Conservation (phyloP, 1,140 invertebrate genomes). For the Arctopsyche grandis region DNA sequence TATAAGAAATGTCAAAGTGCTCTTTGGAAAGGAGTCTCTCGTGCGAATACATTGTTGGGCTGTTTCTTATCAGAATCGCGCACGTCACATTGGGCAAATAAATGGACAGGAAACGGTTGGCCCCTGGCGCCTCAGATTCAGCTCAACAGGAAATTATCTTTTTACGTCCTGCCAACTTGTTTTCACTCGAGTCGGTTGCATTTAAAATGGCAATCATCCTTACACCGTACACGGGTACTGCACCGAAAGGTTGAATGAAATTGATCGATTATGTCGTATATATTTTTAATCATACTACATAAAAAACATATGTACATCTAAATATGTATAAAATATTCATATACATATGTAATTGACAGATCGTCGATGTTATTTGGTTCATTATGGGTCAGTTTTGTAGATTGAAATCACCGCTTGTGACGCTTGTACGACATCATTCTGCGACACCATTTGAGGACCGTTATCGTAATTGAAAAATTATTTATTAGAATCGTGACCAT, state of each 20-base stretch:
- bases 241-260: background rate
- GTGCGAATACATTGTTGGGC: background rate
- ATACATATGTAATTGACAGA: too few species aligned
- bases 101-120: slow-evolving; percentile 33
- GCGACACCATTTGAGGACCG: background rate
- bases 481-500: too few species aligned
- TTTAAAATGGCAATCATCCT: background rate
- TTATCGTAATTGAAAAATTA: slow-evolving; percentile 9
- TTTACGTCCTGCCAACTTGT: slow-evolving; percentile 2
- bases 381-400: too few species aligned
- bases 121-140: slow-evolving; percentile 44
- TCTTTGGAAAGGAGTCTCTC: background rate
- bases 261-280: too few species aligned
- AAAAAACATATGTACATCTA: too few species aligned
- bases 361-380: too few species aligned
- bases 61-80: slow-evolving; percentile 34
- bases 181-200: background rate
- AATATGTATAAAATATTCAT: too few species aligned
- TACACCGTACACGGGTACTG: background rate
- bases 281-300: too few species aligned
- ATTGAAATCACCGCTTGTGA: too few species aligned
- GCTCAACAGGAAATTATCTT: slow-evolving; percentile 46
- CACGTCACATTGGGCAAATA: slow-evolving; percentile 1
- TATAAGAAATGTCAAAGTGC: background rate
- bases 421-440: too few species aligned